phyloP scores from a whole-genome alignment of 2,888 invertebrate genomes.

The Stenchaetothrips biformis region DNA sequence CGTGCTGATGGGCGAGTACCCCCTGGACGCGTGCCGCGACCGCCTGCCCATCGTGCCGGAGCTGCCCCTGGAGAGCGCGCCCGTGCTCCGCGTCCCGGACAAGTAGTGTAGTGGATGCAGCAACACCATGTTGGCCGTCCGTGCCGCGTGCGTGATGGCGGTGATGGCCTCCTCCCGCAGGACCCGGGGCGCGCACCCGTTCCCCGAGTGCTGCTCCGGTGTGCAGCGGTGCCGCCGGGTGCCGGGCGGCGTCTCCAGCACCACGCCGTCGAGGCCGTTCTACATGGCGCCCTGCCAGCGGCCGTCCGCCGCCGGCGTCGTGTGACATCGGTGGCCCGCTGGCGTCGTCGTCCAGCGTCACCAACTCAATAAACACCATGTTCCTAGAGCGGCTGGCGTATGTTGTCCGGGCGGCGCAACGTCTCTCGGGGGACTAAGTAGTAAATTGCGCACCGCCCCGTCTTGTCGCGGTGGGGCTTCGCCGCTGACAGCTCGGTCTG shows the following conservation, averaged over 20 bases:
- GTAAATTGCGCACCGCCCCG: too few species aligned
- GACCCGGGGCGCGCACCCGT: constrained; percentile 1
- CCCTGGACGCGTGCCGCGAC: neutral
- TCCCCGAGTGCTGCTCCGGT: neutral
- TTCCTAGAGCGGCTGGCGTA: too few species aligned
- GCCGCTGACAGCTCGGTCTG: too few species aligned
- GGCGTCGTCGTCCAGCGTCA: too few species aligned
- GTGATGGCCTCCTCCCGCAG: neutral
- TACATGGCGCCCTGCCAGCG: neutral
- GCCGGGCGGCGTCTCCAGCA: neutral
- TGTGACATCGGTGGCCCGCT: neutral
- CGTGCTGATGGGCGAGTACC: constrained; percentile 14
- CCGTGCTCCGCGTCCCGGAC: constrained; percentile 1
- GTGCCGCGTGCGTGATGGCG: too few species aligned
- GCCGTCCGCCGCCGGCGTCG: neutral
- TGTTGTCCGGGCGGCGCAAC: too few species aligned
- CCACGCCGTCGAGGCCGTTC: neutral
- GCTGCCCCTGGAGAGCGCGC: neutral
- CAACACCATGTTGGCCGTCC: too few species aligned
- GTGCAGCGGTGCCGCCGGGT: constrained; percentile 1
- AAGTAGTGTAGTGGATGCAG: too few species aligned
- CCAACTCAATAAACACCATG: too few species aligned
- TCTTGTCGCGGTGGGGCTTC: too few species aligned
- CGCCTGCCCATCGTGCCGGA: constrained; percentile 18
- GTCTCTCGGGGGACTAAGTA: too few species aligned